Percentiles rank a stretch among this genome's conserved stretches.
Evolutionary conservation across 1,140 invertebrate genomes (phyloP).

Genomic region (Achatina immaculata): DNA sequence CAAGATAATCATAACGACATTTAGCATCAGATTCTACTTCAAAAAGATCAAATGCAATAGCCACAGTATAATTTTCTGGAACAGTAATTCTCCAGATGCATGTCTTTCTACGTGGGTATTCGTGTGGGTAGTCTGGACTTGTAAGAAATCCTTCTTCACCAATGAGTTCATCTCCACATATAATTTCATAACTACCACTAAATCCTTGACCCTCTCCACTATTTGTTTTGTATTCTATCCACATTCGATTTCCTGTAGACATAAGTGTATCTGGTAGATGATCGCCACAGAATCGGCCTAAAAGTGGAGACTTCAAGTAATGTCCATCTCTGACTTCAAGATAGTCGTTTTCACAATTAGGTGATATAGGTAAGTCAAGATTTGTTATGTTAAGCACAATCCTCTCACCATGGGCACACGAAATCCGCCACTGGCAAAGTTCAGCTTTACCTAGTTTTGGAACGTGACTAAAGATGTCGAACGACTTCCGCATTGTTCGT

Average conservation of each 20-base stretch:
- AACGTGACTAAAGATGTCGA: conserved; percentile 83
- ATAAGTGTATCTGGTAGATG: conserved; percentile 80
- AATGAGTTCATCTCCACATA: conserved; percentile 85
- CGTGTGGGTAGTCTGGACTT: conserved; percentile 96
- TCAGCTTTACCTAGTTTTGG: conserved; percentile 69
- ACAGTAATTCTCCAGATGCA: conserved; percentile 96
- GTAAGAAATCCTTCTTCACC: conserved; percentile 83
- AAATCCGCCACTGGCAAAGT: conserved; percentile 86
- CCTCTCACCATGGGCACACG: conserved; percentile 94
- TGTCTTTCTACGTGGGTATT: conserved; percentile 94
- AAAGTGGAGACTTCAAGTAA: conserved; percentile 69
- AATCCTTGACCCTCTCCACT: conserved; percentile 70
- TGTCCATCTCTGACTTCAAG: conserved; percentile 94
- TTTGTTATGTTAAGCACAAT: conserved; percentile 93
- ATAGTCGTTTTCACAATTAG: conserved; percentile 89
- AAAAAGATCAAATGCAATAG: conserved; percentile 79
- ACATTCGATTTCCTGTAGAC: conserved; percentile 85
- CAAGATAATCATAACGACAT: conserved; percentile 97
- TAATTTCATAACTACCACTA: conserved; percentile 61
- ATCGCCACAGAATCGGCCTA: conserved; percentile 84
- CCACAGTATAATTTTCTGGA: conserved; percentile 86
- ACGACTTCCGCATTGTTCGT: conserved; percentile 90
- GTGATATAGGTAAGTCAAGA: conserved; percentile 88
- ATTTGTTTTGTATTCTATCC: conserved; percentile 82
- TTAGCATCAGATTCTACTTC: conserved; percentile 95